Conservation (phyloP, 2,113 vertebrate genomes). For the Manacus vitellinus region DNA sequence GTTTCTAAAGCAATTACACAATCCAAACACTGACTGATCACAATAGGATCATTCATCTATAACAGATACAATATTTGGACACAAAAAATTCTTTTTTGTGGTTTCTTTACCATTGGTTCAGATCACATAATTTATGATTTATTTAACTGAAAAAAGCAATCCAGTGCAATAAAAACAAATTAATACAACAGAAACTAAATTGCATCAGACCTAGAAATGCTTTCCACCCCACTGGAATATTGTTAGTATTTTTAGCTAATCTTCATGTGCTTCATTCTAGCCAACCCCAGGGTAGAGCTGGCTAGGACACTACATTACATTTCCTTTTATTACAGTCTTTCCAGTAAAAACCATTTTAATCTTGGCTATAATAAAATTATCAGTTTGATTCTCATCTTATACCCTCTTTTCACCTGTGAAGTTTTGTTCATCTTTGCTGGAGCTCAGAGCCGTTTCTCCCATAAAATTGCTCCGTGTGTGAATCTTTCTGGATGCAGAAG, state of each 20-base stretch:
- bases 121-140: not conserved
- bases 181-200: not conserved
- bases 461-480: not conserved
- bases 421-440: conserved; percentile 28
- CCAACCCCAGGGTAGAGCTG: not conserved
- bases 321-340: conserved; percentile 12
- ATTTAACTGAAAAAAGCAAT: not conserved
- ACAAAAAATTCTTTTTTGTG: not conserved
- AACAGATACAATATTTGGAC: not conserved
- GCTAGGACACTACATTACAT: not conserved
- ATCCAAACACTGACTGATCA: not conserved
- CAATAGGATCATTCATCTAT: not conserved
- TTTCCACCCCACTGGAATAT: not conserved
- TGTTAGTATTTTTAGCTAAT: not conserved
- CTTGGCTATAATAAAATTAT: not conserved
- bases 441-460: conserved; percentile 3
- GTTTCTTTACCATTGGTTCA: not conserved
- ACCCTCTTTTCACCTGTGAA: not conserved
- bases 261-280: not conserved
- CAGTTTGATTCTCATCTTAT: not conserved
- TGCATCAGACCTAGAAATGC: not conserved
- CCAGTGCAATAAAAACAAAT: not conserved
- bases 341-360: conserved; percentile 31
- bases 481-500: not conserved
- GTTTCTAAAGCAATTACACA: conserved; percentile 12